These are phyloP conservation scores for Antigone vipio DNA, from an alignment of 2,113 vertebrate genomes.

Conservation along the genomic window DNA sequence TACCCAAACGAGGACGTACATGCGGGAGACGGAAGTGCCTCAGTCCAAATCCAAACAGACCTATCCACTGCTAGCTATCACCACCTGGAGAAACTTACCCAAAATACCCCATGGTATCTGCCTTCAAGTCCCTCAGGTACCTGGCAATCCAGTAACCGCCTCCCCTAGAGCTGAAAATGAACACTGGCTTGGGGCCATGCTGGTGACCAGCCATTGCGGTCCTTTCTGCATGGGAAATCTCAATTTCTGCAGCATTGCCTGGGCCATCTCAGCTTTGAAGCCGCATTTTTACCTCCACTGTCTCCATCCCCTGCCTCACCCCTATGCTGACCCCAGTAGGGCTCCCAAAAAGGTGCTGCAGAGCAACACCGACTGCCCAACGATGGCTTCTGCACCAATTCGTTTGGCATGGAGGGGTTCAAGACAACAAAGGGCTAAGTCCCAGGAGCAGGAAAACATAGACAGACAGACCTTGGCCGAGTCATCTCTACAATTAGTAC, in stretches of 20 bases:
- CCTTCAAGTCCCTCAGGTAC: background rate
- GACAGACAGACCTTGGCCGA: background rate
- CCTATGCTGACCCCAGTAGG: accelerated
- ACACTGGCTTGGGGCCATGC: background rate
- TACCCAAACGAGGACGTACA: background rate
- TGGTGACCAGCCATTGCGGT: accelerated
- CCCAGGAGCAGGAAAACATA: background rate
- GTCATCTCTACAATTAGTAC: background rate
- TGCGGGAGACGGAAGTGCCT: background rate
- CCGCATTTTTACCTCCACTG: background rate
- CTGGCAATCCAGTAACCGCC: background rate
- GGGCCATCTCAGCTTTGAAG: background rate
- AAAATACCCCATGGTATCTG: background rate
- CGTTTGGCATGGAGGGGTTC: background rate
- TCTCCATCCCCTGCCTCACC: background rate
- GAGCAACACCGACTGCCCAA: background rate
- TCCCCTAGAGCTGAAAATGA: background rate
- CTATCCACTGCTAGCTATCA: background rate
- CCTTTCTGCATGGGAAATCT: background rate
- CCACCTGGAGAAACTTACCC: background rate
- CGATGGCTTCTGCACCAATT: accelerated
- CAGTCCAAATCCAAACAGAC: background rate
- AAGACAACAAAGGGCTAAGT: background rate
- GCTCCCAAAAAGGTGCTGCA: background rate
- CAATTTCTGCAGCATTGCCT: background rate